These are phyloP conservation scores for Philopedon plagiatum DNA, from an alignment of 2,888 invertebrate species.

Conservation along the genomic window DNA sequence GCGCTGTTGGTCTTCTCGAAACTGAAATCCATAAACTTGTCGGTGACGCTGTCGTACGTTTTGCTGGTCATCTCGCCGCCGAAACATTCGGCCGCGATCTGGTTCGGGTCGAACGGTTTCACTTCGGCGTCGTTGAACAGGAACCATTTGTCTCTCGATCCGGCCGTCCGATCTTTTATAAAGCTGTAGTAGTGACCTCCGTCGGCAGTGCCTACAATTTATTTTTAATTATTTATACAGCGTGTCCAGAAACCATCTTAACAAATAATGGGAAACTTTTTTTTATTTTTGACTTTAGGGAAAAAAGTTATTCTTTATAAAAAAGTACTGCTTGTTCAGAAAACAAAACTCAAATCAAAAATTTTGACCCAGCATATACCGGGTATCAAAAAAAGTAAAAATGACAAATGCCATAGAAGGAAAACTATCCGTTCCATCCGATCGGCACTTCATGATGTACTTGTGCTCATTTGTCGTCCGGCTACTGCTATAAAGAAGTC, in stretches of 20 bases:
- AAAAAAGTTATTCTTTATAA: no score
- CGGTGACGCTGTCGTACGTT: conserved; percentile 96
- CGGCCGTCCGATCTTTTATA: conserved; percentile 86
- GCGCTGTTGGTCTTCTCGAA: conserved; percentile 98
- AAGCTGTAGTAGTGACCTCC: conserved; percentile 98
- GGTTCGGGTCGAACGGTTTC: conserved; percentile 95
- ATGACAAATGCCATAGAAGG: no score
- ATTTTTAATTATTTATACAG: neutral
- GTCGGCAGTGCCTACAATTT: conserved; percentile 86
- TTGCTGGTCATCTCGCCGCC: conserved; percentile 99
- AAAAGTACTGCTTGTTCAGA: no score
- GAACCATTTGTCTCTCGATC: conserved; percentile 90
- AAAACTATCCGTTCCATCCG: no score
- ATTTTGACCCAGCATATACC: no score
- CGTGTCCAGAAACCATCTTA: no score
- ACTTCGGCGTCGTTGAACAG: conserved; percentile 95
- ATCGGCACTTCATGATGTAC: no score
- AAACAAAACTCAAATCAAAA: no score
- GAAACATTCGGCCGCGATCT: conserved; percentile 95
- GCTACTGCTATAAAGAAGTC: no score
- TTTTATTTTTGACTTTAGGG: no score
- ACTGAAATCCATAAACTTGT: conserved; percentile 97
- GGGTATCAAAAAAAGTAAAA: no score
- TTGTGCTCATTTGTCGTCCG: no score
- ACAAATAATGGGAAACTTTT: neutral